Base-by-base conservation (phyloP, 2,797 vertebrate genomes). In the Alosa sapidissima region DNA sequence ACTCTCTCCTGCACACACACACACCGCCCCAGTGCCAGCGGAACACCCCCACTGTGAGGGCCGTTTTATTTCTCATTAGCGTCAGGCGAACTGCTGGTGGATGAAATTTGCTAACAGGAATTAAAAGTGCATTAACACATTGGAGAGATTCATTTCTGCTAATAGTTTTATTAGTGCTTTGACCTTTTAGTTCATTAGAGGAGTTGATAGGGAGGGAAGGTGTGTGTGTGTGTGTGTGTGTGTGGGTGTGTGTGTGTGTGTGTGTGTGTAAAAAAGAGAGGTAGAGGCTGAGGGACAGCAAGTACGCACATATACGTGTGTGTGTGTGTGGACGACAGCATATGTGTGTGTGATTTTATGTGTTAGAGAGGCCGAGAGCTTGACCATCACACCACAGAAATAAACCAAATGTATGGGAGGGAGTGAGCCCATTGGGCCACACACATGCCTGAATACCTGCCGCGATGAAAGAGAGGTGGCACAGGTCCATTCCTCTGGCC, bases 21-120 rank as follows among this genome's bases (percentile, higher is more conserved):
- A 68, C 62, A 28, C 49, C 75, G 92, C 92, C 87, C 82, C 68
- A 45, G 68, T 75, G 68, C 68, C 36, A 75, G 4, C 36, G 36
- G 33, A 75, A 75, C 68, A 75, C 89, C 92, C 93, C 93, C 92
- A 92, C 87, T 89, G 92, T 93, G 92, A 91, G 60, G 92, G 89
- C 87, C 93, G 94, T 96, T 96, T 96, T 96, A 96, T 96, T 96
- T 96, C 95, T 96, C 96, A 96, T 96, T 96, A 96, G 95, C 87
- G 90, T 91, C 89, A 94, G 93, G 92, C 95, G 94, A 96, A 96
- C 95, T 96, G 95, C 95, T 96, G 94, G 95, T 95, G 96, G 95
- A 96, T 96, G 94, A 96, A 96, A 96, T 96, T 95, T 95, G 95
- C 96, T 96, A 96, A 96, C 96, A 95, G 95, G 96, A 96, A 96